phyloP scores from a whole-genome alignment of 1,140 invertebrate genomes.

The Hetaerina americana region DNA sequence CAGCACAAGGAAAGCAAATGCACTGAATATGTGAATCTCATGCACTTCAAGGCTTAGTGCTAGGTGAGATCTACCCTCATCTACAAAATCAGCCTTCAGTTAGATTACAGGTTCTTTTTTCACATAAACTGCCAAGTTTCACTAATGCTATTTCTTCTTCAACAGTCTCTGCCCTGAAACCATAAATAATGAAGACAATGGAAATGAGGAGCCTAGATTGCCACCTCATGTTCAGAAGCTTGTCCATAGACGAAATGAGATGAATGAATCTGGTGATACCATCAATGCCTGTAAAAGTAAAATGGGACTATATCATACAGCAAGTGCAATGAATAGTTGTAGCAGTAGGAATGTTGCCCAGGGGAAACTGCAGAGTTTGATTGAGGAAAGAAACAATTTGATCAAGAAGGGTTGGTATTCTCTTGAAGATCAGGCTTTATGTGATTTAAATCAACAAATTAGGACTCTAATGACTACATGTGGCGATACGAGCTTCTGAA shows the following conservation, averaged over 20 bases:
- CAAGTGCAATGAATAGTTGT: slow-evolving; percentile 15
- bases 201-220: slow-evolving; percentile 24
- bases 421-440: slow-evolving; percentile 29
- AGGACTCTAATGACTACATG: background rate
- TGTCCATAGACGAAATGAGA: slow-evolving; percentile 23
- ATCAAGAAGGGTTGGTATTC: slow-evolving; percentile 28
- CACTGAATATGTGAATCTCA: no score
- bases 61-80: slow-evolving; percentile 1
- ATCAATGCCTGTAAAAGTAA: slow-evolving; percentile 16
- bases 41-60: no score
- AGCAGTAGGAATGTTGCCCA: slow-evolving; percentile 19
- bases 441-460: slow-evolving; percentile 27
- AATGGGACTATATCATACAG: slow-evolving; percentile 16
- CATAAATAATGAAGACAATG: slow-evolving; percentile 24
- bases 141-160: slow-evolving; percentile 25
- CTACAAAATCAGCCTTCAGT: background rate
- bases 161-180: slow-evolving; percentile 25
- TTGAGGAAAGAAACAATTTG: slow-evolving; percentile 25
- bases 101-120: background rate
- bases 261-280: slow-evolving; percentile 13
- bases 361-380: slow-evolving; percentile 22
- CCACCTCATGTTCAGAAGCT: slow-evolving; percentile 28
- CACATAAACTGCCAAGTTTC: background rate
- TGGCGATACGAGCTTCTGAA: no score
- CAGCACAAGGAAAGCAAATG: no score